phyloP scores from a whole-genome alignment of 2,113 vertebrate genomes.

The Trogon melanurus region DNA sequence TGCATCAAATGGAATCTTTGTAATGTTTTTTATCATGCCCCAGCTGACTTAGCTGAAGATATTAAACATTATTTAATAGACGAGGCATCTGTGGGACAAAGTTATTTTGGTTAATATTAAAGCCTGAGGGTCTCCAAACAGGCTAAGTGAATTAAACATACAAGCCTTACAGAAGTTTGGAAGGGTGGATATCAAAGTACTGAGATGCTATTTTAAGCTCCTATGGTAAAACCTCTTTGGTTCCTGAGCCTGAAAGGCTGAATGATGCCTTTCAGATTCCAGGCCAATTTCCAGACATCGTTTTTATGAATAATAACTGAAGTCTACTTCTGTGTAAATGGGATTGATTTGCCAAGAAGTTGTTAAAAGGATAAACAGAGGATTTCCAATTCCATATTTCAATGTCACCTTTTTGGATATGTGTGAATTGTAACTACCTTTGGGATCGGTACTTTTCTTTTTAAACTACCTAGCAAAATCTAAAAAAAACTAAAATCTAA shows the following conservation, averaged over 20 bases:
- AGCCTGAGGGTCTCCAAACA: neutral
- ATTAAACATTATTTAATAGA: neutral
- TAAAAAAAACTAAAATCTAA: no score
- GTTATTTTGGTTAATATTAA: neutral
- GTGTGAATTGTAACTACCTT: neutral
- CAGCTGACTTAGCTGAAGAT: neutral
- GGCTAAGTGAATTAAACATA: neutral
- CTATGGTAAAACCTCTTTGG: neutral
- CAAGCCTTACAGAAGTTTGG: neutral
- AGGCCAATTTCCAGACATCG: neutral
- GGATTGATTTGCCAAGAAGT: neutral
- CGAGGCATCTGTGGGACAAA: neutral
- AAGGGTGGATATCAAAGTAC: neutral
- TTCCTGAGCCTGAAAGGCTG: neutral
- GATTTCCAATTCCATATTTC: neutral
- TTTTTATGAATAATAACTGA: neutral
- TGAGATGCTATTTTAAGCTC: neutral
- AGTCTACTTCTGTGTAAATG: neutral
- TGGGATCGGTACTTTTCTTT: neutral
- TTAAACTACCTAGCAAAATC: neutral
- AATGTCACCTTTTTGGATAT: neutral
- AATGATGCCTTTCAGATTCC: neutral
- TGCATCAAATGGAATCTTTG: neutral
- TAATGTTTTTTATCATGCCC: neutral
- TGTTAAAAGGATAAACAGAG: neutral